These are phyloP conservation scores for Nesidiocoris tenuis DNA, from an alignment of 2,888 invertebrate genomes.

Conservation along the genomic window DNA sequence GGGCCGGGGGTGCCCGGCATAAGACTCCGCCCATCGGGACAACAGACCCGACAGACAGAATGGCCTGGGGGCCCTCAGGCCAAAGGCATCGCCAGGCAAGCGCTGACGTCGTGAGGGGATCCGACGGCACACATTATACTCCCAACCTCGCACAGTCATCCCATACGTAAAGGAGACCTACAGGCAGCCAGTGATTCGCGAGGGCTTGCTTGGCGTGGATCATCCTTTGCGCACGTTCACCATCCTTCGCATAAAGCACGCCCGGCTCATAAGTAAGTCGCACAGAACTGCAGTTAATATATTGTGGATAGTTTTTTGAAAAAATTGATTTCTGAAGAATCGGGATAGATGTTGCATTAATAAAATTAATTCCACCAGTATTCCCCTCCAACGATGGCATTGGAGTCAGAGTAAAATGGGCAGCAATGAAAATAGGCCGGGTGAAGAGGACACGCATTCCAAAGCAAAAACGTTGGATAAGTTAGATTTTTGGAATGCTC, in stretches of 20 bases:
- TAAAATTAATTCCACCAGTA: too few relatives aligned
- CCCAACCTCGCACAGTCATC: background rate
- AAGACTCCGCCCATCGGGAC: background rate
- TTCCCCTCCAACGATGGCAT: too few relatives aligned
- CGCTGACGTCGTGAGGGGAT: background rate
- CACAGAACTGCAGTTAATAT: too few relatives aligned
- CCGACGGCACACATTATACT: background rate
- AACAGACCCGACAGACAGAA: background rate
- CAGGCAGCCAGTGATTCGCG: background rate
- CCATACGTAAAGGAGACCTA: background rate
- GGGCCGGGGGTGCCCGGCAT: background rate
- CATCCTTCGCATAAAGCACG: background rate
- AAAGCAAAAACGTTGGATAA: too few relatives aligned
- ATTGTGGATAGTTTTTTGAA: too few relatives aligned
- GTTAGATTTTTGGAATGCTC: too few relatives aligned
- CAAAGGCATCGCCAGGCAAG: background rate
- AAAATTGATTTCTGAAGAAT: too few relatives aligned
- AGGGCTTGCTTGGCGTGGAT: background rate
- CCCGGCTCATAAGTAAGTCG: background rate
- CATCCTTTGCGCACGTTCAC: background rate
- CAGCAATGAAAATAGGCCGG: too few relatives aligned
- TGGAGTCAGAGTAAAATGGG: too few relatives aligned
- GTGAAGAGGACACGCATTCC: too few relatives aligned
- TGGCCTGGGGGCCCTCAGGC: background rate
- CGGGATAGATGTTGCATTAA: too few relatives aligned